phyloP scores from a whole-genome alignment of 2,797 vertebrate species.

The Gymnopithys bicolor region DNA sequence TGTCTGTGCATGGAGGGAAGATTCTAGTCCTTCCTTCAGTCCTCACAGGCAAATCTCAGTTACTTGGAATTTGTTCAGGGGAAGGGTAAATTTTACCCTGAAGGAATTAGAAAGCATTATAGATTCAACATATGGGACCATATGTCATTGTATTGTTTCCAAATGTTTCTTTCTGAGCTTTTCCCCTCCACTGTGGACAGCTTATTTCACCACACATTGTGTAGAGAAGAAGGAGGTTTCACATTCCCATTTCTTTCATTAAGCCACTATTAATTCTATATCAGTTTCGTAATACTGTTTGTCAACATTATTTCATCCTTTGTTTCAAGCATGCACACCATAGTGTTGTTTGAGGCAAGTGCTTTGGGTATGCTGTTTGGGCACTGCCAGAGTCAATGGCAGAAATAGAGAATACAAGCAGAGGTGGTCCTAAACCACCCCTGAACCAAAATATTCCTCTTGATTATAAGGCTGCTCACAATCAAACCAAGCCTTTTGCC shows the following conservation, averaged over 20 bases:
- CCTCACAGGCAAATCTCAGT: background rate
- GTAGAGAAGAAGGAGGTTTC: conserved; percentile 25
- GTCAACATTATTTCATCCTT: conserved; percentile 39
- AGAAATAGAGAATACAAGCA: background rate
- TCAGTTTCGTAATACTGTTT: conserved; percentile 48
- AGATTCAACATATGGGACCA: conserved; percentile 46
- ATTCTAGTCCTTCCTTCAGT: background rate
- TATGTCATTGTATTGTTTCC: conserved; percentile 63
- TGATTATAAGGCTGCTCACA: background rate
- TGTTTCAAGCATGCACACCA: conserved; percentile 16
- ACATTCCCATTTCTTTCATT: conserved; percentile 39
- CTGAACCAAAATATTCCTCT: background rate
- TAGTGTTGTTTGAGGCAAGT: conserved; percentile 17
- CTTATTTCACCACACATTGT: conserved; percentile 38
- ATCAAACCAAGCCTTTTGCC: background rate
- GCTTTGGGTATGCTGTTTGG: conserved; percentile 6
- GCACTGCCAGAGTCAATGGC: background rate
- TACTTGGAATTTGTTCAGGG: conserved; percentile 48
- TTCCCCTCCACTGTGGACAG: background rate
- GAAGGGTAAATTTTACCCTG: conserved; percentile 25
- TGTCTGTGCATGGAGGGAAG: background rate
- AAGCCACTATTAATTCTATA: conserved; percentile 37
- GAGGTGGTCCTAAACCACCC: background rate
- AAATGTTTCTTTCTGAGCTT: conserved; percentile 52
- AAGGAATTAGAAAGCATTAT: conserved; percentile 38